phyloP scores from a whole-genome alignment of 35 echinoderm and acorn worm genomes.

The Ptychodera flava region DNA sequence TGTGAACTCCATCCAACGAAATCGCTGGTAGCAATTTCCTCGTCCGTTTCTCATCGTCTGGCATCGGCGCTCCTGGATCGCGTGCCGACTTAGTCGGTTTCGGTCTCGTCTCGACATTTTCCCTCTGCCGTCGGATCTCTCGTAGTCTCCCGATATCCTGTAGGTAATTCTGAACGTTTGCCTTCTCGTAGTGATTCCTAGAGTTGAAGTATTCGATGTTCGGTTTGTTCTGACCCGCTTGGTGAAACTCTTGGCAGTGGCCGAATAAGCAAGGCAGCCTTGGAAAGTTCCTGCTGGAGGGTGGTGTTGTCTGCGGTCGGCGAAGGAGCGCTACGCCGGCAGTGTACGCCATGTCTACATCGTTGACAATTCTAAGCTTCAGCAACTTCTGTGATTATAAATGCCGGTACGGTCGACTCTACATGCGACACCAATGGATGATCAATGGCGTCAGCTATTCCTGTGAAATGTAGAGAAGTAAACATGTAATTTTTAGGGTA shows the following conservation, averaged over 20 bases:
- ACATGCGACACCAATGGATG: no score
- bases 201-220: not conserved
- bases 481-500: no score
- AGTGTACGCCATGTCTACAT: no score
- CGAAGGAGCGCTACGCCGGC: not conserved
- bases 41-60: not conserved
- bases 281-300: not conserved
- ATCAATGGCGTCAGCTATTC: no score
- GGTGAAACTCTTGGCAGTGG: not conserved
- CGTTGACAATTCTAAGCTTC: no score
- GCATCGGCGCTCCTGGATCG: not conserved
- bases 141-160: not conserved
- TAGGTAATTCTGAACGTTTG: not conserved
- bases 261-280: not conserved
- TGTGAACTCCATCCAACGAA: not conserved
- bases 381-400: no score
- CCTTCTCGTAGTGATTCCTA: not conserved
- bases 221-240: not conserved
- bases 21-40: not conserved
- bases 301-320: not conserved
- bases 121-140: not conserved
- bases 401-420: no score
- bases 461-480: no score
- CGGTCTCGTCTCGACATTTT: not conserved
- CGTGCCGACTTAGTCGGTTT: not conserved